Base-by-base conservation (phyloP, 2,888 invertebrate species). In the Cryptophagus acutangulus region DNA sequence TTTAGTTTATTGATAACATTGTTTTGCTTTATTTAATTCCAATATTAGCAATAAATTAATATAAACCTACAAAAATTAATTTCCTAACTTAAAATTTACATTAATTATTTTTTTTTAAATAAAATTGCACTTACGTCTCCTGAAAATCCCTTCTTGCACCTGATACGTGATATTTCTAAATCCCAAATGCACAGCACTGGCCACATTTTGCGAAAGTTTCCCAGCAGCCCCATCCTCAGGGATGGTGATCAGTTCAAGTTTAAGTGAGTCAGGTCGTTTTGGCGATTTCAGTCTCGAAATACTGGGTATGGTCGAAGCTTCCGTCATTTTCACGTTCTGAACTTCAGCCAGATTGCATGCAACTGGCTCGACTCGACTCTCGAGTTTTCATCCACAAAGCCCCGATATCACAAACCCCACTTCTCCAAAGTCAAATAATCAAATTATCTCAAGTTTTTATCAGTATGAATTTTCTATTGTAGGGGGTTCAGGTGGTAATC, bases 151-250 rank as follows among this genome's bases (percentile, higher is more conserved):
- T 52, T 75, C 74, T 45, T 77, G 74, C 5, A 84, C 82, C 14
- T 73, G 73, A 63, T 82, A 84, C 33, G 74, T 75, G 43, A 87
- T 66, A 57, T 83, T 75, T 58, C 75, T 73, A 62, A 86, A 87
- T 47, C 78, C 76, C 51, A 87, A 73, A 59, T 81, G 77, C 33
- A 84, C 71, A 26, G 52, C 48, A 20, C 52, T 52, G 5, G 41
- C 43, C 4, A 36, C 38, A 18, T 45, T 40, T 10, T 51, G 47
- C 17, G 46, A 50, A 17, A 58, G 58, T 10, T 46, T 55, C 24
- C 49, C 43, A 26, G 57, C 36, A 31, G 50, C 52, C 36, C 52
- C 49, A 49, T 62, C 49, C 46, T 65, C 63, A 9, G 65, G 62
- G 24, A 62, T 58, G 6, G 61, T 58, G 36, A 65, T 43, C 36